Conservation (phyloP, 2,888 invertebrate genomes). For the Eustalomyia histrio region DNA sequence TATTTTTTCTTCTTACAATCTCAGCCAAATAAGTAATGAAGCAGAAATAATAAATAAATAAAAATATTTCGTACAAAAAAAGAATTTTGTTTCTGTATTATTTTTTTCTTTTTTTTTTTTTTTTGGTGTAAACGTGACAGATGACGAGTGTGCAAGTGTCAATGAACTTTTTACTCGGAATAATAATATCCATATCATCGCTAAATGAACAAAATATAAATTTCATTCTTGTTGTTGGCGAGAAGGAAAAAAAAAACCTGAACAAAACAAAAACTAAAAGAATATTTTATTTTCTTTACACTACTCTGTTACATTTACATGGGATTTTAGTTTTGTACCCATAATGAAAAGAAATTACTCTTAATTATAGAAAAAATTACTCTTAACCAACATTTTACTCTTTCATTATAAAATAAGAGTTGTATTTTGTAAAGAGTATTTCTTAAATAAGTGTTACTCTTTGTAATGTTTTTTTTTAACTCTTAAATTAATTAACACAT, state of each 20-base stretch:
- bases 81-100: conserved; percentile 59
- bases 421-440: background rate
- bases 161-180: conserved; percentile 77
- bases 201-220: conserved; percentile 56
- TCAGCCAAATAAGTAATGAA: conserved; percentile 38
- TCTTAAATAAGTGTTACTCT: background rate
- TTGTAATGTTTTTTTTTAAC: background rate
- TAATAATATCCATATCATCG: conserved; percentile 63
- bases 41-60: conserved; percentile 28
- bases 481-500: background rate
- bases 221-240: conserved; percentile 53
- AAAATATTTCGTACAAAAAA: conserved; percentile 58
- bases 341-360: background rate
- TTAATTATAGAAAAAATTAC: background rate
- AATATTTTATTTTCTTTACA: conserved; percentile 14
- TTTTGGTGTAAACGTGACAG: conserved; percentile 74
- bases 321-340: background rate
- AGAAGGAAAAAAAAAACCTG: conserved; percentile 59
- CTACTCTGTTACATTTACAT: background rate
- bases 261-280: conserved; percentile 45
- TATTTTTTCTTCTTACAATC: conserved; percentile 46
- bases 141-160: conserved; percentile 77
- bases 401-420: background rate
- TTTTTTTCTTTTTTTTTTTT: conserved; percentile 1
- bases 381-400: background rate